A percentile compares a stretch with the other conserved stretches of the same genome.
phyloP scores from a whole-genome alignment of 2,888 invertebrate genomes.

The Drosophila ustulata region DNA sequence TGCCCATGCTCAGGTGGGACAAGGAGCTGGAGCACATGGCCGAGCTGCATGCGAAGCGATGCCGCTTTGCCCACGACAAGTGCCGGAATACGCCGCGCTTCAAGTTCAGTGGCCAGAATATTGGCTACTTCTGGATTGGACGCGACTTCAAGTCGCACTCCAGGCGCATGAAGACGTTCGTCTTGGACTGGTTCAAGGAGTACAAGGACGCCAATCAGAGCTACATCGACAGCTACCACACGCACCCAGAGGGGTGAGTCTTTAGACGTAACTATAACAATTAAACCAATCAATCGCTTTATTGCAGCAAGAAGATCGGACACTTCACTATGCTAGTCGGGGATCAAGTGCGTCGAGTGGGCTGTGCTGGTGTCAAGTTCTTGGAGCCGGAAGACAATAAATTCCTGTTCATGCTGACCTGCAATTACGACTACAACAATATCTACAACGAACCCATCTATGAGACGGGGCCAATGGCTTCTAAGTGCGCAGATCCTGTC shows the following conservation, averaged over 20 bases:
- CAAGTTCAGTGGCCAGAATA: conserved; percentile 82
- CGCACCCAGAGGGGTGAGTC: conserved; percentile 74
- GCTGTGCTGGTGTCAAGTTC: conserved; percentile 82
- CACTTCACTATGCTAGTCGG: conserved; percentile 83
- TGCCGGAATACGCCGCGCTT: conserved; percentile 82
- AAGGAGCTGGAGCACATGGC: conserved; percentile 81
- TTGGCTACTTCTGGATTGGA: conserved; percentile 82
- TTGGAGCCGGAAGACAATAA: conserved; percentile 49
- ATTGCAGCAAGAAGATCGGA: conserved; percentile 81
- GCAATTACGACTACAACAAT: conserved; percentile 84
- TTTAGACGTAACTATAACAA: not conserved
- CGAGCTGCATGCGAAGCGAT: conserved; percentile 80
- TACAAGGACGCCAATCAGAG: conserved; percentile 81
- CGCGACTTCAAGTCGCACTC: conserved; percentile 83
- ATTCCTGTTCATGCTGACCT: conserved; percentile 80
- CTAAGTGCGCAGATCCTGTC: conserved; percentile 71
- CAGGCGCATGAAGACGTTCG: conserved; percentile 81
- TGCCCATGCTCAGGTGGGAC: conserved; percentile 83
- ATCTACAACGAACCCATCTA: conserved; percentile 80
- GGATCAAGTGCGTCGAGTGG: conserved; percentile 82
- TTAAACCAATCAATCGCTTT: not conserved
- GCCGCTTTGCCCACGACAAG: conserved; percentile 81
- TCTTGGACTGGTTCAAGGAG: conserved; percentile 83
- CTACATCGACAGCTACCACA: conserved; percentile 75
- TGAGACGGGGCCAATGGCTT: conserved; percentile 73